Evolutionary conservation across 92 coral and sea anemone species (phyloP), one percentile per base, ranked within the genome.

Genomic region (Micromussa lordhowensis): DNA sequence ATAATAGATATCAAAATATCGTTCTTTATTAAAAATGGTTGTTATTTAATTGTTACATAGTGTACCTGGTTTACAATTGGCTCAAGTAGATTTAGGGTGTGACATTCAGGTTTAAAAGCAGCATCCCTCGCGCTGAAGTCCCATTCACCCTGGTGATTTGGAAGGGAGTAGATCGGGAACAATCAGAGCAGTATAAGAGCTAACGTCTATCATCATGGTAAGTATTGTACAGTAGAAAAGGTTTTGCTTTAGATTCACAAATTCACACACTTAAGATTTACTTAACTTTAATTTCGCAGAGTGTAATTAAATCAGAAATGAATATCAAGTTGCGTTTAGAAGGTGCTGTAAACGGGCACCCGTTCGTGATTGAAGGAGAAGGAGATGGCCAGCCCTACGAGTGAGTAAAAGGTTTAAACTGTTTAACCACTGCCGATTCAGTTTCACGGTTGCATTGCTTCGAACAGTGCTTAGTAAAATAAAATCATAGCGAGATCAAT

Each of bases 341-440:
- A 34, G 85, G 85, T 32, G 17, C 85, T 24, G 85, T 81, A 29
- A 81, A 81, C 70, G 72, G 72, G 13, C 85, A 63, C 85, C n/a
- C 30, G 32, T 44, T 78, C 64, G 66, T 15, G 63, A 28, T 40
- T 40, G 8, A 40, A 5, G 48, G 8, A 40, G 48, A 40, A 40
- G 48, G 48, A 40, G 6, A 40, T 3, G 48, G 48, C 6, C 5
- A 40, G 48, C 48, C 6, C 6, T 40, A 3, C 8, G 48, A 40
- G 48, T 40, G 6, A 40, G 48, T 40, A 40, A 40, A 40, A 40
- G 48, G 3, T 40, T 40, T 3, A 40, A 40, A 40, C 5, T 40
- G 48, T 40, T 40, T 9, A 40, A 5, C 8, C 48, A 35, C 4
- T 35, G 38, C 4, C n/a, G n/a, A n/a, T n/a, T n/a, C n/a, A n/a